These are phyloP conservation scores for Mamestra configurata DNA, from an alignment of 1,140 invertebrate genomes.

Conservation along the genomic window DNA sequence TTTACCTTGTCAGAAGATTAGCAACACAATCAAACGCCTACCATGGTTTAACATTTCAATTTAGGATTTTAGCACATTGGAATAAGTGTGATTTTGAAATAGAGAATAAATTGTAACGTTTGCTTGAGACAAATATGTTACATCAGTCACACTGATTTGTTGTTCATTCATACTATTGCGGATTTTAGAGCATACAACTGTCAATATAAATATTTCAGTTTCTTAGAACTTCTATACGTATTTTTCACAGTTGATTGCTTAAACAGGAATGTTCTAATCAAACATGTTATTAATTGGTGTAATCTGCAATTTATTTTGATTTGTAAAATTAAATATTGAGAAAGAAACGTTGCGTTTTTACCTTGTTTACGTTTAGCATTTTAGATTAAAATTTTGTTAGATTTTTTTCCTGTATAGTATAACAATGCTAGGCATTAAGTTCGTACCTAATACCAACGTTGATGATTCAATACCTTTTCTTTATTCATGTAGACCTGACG, in stretches of 20 bases:
- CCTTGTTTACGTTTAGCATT: too few relatives aligned
- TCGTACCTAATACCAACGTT: too few relatives aligned
- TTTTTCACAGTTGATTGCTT: constrained; percentile 4
- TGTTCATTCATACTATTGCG: constrained; percentile 25
- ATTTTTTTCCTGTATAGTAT: too few relatives aligned
- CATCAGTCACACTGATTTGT: constrained; percentile 14
- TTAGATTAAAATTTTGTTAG: too few relatives aligned
- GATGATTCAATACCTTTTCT: too few relatives aligned
- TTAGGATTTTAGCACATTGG: constrained; percentile 12
- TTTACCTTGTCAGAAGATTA: constrained; percentile 52
- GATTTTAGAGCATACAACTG: background rate
- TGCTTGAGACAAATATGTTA: constrained; percentile 23
- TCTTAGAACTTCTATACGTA: background rate
- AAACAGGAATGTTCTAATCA: background rate
- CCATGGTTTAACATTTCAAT: background rate
- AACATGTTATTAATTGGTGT: background rate
- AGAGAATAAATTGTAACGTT: background rate
- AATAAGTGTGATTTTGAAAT: constrained; percentile 25
- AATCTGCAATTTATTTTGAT: too few relatives aligned
- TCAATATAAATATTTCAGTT: constrained; percentile 12
- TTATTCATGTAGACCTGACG: background rate
- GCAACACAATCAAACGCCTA: constrained; percentile 26
- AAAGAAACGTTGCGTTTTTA: too few relatives aligned
- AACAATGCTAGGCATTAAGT: too few relatives aligned
- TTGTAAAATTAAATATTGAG: too few relatives aligned